Conservation (phyloP, 2,888 invertebrate species). For the Drosophila differens region DNA sequence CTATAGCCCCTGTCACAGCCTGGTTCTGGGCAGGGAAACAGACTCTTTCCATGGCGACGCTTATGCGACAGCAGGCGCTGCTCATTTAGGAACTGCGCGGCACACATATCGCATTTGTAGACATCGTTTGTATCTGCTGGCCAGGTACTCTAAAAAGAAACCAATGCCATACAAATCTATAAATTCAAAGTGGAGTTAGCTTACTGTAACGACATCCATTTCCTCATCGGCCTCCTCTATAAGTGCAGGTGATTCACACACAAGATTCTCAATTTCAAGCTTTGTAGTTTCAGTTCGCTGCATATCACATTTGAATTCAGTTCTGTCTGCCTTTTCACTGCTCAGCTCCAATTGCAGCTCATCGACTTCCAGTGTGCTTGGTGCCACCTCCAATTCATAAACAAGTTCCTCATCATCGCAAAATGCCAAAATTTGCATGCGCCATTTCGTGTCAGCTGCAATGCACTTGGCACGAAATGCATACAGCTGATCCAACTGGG, state of each 20-base stretch:
- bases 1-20: conserved; percentile 73
- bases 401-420: conserved; percentile 18
- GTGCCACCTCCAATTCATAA: conserved; percentile 12
- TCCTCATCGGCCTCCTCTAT: conserved; percentile 2
- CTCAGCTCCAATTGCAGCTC: conserved; percentile 1
- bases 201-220: conserved; percentile 13
- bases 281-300: background rate
- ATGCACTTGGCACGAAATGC: conserved; percentile 46
- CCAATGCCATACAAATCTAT: background rate
- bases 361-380: background rate
- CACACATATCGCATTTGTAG: conserved; percentile 65
- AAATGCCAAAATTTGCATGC: conserved; percentile 37
- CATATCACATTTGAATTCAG: background rate
- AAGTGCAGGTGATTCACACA: background rate
- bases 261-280: background rate
- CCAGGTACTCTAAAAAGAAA: conserved; percentile 1
- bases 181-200: background rate
- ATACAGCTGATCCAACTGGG: conserved; percentile 37
- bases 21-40: conserved; percentile 65
- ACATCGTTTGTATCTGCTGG: background rate
- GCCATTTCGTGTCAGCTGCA: conserved; percentile 47
- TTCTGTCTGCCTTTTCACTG: background rate
- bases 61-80: conserved; percentile 67
- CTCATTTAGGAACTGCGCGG: conserved; percentile 55
- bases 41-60: conserved; percentile 67